Evolutionary conservation across 2,888 invertebrate species (phyloP).

Genomic region (Ichneumoninae sp.): DNA sequence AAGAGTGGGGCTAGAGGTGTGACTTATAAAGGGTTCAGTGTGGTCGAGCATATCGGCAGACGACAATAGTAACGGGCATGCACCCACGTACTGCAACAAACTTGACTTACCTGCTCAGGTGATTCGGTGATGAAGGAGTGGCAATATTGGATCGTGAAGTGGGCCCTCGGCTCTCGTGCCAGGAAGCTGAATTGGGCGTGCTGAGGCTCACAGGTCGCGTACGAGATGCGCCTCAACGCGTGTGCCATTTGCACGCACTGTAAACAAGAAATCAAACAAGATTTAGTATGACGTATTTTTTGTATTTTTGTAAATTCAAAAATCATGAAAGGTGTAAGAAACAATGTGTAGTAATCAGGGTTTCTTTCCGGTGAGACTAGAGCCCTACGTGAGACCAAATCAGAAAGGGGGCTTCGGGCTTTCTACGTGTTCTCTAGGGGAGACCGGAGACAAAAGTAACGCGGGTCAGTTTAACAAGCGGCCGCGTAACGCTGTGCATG

Average conservation of each 20-base stretch:
- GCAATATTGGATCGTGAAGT: constrained; percentile 90
- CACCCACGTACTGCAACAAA: constrained; percentile 13
- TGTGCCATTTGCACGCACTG: constrained; percentile 94
- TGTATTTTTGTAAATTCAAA: background rate
- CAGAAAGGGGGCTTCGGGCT: background rate
- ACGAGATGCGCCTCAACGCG: constrained; percentile 93
- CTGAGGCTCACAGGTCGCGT: constrained; percentile 93
- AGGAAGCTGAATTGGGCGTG: constrained; percentile 93
- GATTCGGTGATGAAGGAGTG: constrained; percentile 92
- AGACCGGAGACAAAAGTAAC: too few relatives aligned
- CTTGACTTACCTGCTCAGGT: constrained; percentile 89
- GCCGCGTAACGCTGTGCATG: too few relatives aligned
- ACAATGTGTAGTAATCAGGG: background rate
- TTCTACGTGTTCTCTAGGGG: too few relatives aligned
- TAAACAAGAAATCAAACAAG: constrained; percentile 75
- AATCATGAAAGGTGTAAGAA: background rate
- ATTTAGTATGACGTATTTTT: constrained; percentile 65
- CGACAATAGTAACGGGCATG: background rate
- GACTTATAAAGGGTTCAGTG: background rate
- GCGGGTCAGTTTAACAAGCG: too few relatives aligned
- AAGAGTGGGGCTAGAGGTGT: background rate
- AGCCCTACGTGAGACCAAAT: background rate
- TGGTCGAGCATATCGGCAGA: background rate
- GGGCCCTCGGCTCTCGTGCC: constrained; percentile 89
- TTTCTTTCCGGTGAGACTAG: background rate